A percentile compares a stretch with the other conserved stretches of the same genome.
Conservation (phyloP, 2,113 vertebrate genomes). For the Naja naja region DNA sequence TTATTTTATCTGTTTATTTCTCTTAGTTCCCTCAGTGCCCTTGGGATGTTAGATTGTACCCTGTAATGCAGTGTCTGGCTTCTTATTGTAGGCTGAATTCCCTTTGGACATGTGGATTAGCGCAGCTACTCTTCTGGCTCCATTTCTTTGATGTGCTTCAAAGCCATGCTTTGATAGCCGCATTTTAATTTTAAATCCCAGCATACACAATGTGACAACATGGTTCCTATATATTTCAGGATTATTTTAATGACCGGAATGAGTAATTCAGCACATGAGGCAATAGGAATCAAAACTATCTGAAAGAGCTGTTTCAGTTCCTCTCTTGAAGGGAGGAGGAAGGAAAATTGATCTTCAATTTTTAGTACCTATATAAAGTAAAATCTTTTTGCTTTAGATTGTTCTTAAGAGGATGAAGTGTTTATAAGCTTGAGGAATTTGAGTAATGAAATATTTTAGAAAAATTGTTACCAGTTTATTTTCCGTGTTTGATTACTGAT, state of each 20-base stretch:
- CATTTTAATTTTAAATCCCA: slow-evolving; percentile 26
- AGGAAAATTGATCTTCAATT: background rate
- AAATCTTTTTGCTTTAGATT: background rate
- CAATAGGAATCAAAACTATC: background rate
- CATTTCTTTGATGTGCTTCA: slow-evolving; percentile 29
- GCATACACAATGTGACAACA: slow-evolving; percentile 24
- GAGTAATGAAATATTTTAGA: background rate
- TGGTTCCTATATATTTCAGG: background rate
- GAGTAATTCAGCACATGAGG: background rate
- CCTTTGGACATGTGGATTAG: slow-evolving; percentile 26
- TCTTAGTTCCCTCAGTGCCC: slow-evolving; percentile 12
- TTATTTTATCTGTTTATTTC: background rate
- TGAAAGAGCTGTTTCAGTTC: slow-evolving; percentile 2
- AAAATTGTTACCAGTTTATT: background rate
- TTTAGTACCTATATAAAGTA: background rate
- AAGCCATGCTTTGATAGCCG: background rate
- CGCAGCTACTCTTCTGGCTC: slow-evolving; percentile 23
- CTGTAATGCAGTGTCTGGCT: background rate
- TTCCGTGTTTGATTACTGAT: background rate
- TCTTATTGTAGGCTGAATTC: slow-evolving; percentile 34
- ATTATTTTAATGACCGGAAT: slow-evolving; percentile 29
- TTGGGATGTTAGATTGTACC: background rate
- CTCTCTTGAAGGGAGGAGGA: background rate
- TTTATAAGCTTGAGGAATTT: background rate
- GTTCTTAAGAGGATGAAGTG: background rate